A percentile compares a stretch with the other conserved stretches of the same genome.
Conservation (phyloP, 2,888 invertebrate species). For the Sturmia bella region DNA sequence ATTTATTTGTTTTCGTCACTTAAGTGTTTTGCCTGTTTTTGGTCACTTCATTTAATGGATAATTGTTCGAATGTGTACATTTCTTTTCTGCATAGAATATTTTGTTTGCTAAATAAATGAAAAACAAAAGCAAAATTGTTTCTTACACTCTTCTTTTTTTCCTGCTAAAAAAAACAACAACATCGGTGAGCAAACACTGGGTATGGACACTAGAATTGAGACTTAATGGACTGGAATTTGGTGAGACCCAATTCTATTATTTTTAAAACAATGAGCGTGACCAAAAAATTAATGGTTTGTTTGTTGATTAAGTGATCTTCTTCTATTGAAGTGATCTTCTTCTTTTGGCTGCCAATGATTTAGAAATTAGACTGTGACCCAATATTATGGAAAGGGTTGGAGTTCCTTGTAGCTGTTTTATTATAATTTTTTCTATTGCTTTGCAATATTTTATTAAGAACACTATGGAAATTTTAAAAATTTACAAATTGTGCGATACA, state of each 20-base stretch:
- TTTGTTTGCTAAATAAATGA: constrained; percentile 15
- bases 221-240: constrained; percentile 24
- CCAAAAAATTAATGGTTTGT: constrained; percentile 46
- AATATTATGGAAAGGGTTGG: no score
- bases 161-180: constrained; percentile 8
- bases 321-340: background rate
- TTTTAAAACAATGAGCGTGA: constrained; percentile 33
- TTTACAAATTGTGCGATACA: no score
- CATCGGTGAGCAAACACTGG: constrained; percentile 22
- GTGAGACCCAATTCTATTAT: constrained; percentile 29
- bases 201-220: background rate
- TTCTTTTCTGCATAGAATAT: constrained; percentile 1
- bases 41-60: no score
- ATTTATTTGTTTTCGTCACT: constrained; percentile 60
- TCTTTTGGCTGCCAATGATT: background rate
- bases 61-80: no score
- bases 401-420: no score
- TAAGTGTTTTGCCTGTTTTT: constrained; percentile 16
- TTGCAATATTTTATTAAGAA: no score
- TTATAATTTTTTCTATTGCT: no score
- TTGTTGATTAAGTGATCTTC: constrained; percentile 4
- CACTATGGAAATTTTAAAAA: no score
- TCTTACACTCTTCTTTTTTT: constrained; percentile 38
- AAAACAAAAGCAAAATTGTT: background rate
- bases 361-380: constrained; percentile 21